These are phyloP conservation scores for Odontamblyopus rebecca DNA, from an alignment of 2,797 vertebrate species.

Conservation along the genomic window DNA sequence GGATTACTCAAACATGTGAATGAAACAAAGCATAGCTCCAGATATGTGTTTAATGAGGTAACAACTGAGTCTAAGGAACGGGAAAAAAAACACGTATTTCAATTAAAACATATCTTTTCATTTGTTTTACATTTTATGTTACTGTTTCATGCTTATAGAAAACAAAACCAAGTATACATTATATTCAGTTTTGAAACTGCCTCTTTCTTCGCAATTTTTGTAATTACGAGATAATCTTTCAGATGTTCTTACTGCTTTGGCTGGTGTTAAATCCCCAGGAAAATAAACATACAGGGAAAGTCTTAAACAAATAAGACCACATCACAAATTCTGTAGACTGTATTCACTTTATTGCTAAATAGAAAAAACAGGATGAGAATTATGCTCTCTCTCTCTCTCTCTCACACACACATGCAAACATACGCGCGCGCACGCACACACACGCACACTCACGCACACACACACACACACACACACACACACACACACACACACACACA, in stretches of 20 bases:
- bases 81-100: slow-evolving; percentile 12
- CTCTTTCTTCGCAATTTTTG: too few relatives aligned
- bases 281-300: not conserved
- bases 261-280: not conserved
- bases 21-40: too few relatives aligned
- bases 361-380: not conserved
- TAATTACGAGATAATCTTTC: not conserved
- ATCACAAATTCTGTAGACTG: not conserved
- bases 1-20: too few relatives aligned
- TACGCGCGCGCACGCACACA: too few relatives aligned
- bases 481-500: too few relatives aligned
- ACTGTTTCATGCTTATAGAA: not conserved
- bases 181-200: not conserved
- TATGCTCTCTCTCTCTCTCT: too few relatives aligned
- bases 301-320: not conserved
- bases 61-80: not conserved
- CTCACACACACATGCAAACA: not conserved
- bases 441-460: too few relatives aligned
- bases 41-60: too few relatives aligned
- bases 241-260: not conserved
- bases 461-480: too few relatives aligned
- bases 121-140: not conserved
- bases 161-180: not conserved
- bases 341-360: not conserved
- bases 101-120: not conserved